Conservation (phyloP, 2,888 invertebrate species). For the Melanotus villosus region DNA sequence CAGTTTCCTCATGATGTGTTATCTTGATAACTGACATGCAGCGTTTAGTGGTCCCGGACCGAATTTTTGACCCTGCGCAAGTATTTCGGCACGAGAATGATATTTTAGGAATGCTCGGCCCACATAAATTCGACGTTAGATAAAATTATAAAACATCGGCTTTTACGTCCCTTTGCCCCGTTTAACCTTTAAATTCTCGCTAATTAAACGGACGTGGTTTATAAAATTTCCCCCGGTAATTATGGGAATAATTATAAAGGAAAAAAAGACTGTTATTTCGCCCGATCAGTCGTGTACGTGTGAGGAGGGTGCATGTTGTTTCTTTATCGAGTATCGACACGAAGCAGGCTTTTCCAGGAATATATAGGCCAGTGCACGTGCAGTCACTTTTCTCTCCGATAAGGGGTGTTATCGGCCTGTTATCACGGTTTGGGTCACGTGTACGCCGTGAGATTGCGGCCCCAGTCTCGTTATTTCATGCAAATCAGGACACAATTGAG, state of each 20-base stretch:
- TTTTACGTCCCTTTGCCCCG: too few species aligned
- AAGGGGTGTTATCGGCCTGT: slow-evolving; percentile 57
- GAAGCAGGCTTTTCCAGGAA: slow-evolving; percentile 55
- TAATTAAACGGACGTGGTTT: too few species aligned
- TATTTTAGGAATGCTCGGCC: slow-evolving; percentile 24
- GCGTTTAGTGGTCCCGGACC: background rate
- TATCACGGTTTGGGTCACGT: slow-evolving; percentile 60
- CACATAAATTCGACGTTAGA: too few species aligned
- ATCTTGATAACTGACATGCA: slow-evolving; percentile 28
- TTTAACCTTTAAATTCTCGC: too few species aligned
- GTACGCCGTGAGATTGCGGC: slow-evolving; percentile 57
- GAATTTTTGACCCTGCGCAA: slow-evolving; percentile 13
- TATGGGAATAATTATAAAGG: background rate
- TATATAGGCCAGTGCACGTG: slow-evolving; percentile 50
- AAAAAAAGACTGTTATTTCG: background rate
- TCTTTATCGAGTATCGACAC: slow-evolving; percentile 57
- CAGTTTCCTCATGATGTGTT: slow-evolving; percentile 40
- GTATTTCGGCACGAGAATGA: background rate
- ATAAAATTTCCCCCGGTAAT: too few species aligned
- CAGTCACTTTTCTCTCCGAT: slow-evolving; percentile 50
- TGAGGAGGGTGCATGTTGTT: slow-evolving; percentile 49
- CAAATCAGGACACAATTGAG: slow-evolving; percentile 61
- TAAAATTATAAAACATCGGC: too few species aligned
- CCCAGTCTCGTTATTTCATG: slow-evolving; percentile 62
- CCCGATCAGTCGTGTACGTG: slow-evolving; percentile 28